phyloP scores from a whole-genome alignment of 2,113 vertebrate species.

The Micromys minutus region DNA sequence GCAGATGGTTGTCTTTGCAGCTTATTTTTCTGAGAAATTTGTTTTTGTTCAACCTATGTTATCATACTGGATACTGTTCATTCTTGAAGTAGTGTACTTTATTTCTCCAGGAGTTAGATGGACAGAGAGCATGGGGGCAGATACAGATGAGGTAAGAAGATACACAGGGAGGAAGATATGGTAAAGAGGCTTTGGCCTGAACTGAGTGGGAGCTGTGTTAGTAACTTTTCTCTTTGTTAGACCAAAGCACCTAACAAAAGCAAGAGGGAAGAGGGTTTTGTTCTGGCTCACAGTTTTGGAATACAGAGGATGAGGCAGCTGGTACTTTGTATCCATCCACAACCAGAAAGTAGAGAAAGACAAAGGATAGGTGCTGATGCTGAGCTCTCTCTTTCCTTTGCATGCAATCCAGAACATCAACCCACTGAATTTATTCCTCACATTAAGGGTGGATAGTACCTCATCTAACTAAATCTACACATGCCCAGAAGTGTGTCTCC shows the following conservation, averaged over 20 bases:
- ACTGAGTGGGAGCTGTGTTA: neutral
- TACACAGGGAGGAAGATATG: neutral
- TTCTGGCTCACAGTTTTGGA: neutral
- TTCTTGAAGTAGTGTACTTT: neutral
- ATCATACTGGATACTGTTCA: neutral
- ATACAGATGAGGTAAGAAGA: neutral
- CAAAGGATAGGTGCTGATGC: neutral
- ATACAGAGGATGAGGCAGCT: neutral
- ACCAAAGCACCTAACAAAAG: neutral
- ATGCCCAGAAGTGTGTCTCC: neutral
- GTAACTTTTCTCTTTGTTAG: neutral
- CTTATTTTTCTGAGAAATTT: slow-evolving; percentile 45
- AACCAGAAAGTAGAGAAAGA: neutral
- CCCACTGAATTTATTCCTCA: neutral
- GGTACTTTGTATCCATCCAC: neutral
- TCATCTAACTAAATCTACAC: too few relatives aligned
- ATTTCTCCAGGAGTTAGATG: neutral
- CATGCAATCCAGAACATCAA: neutral
- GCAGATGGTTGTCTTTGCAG: slow-evolving; percentile 59
- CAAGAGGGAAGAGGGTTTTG: neutral
- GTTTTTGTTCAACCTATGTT: neutral
- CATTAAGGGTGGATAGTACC: neutral
- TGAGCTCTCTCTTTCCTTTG: too few relatives aligned
- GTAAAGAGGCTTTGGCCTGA: neutral
- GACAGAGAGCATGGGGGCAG: neutral